Evolutionary conservation across 2,113 vertebrate species (phyloP).

Genomic region (Steatornis caripensis): DNA sequence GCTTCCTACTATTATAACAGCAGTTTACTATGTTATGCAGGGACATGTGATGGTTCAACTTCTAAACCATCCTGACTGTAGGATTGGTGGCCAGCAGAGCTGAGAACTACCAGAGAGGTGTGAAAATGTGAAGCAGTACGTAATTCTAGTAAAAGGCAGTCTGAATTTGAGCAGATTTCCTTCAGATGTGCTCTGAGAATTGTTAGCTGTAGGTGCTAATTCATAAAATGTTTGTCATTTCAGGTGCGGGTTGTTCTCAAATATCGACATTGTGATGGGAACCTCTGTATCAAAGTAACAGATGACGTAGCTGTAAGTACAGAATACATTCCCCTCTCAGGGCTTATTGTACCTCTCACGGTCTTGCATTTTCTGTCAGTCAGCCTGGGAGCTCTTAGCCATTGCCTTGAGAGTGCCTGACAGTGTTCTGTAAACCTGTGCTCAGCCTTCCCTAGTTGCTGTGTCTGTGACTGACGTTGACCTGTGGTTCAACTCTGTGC

Average conservation of each 20-base stretch:
- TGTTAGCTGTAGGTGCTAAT: background rate
- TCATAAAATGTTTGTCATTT: slow-evolving; percentile 50
- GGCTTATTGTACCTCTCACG: background rate
- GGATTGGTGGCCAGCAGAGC: background rate
- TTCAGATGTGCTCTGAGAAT: background rate
- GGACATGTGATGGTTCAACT: background rate
- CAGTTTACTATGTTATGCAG: background rate
- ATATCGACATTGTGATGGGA: slow-evolving; percentile 94
- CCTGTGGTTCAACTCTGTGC: background rate
- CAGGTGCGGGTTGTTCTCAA: slow-evolving; percentile 96
- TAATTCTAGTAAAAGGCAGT: background rate
- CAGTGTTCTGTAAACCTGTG: background rate
- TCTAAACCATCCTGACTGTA: background rate
- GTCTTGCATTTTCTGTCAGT: background rate
- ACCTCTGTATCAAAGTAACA: slow-evolving; percentile 95
- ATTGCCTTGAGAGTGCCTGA: background rate
- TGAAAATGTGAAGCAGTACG: background rate
- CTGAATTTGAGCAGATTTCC: background rate
- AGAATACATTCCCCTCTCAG: background rate
- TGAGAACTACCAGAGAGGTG: background rate
- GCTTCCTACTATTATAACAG: background rate
- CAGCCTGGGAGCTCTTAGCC: background rate
- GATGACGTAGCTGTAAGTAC: slow-evolving; percentile 92
- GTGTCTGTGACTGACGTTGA: background rate
- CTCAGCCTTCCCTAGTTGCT: background rate